phyloP scores from a whole-genome alignment of 1,140 invertebrate genomes.

The Brachionus plicatilis region DNA sequence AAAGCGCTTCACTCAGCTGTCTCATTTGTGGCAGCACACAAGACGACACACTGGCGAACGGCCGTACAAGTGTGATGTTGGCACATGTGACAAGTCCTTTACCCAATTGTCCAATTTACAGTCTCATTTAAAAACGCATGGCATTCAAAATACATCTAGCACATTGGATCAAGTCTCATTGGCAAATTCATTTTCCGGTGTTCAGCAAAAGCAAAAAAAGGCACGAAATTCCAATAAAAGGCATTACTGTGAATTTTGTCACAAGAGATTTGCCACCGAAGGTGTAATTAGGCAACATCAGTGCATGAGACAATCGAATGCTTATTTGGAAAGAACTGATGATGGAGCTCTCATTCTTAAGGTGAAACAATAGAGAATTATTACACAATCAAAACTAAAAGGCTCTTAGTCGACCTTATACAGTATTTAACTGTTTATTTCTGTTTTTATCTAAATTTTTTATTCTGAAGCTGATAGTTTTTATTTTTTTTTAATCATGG shows the following conservation, averaged over 20 bases:
- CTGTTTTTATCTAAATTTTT: not conserved
- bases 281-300: conserved; percentile 31
- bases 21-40: conserved; percentile 74
- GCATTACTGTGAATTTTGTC: conserved; percentile 33
- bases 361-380: not conserved
- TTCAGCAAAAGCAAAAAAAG: not conserved
- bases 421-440: not conserved
- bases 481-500: not conserved
- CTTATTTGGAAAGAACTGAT: not conserved
- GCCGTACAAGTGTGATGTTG: conserved; percentile 55
- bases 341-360: conserved; percentile 31
- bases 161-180: not conserved
- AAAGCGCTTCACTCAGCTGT: conserved; percentile 83
- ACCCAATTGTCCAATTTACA: conserved; percentile 45
- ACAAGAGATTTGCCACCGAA: conserved; percentile 32
- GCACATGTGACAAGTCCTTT: conserved; percentile 57
- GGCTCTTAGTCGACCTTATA: not conserved
- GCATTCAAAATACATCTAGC: not conserved
- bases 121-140: conserved; percentile 33
- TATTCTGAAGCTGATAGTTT: not conserved
- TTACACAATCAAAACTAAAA: not conserved
- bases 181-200: not conserved
- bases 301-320: not conserved
- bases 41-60: conserved; percentile 64
- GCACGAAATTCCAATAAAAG: conserved; percentile 12